Evolutionary conservation across 2,888 invertebrate genomes (phyloP).

Genomic region (Xylota segnis): DNA sequence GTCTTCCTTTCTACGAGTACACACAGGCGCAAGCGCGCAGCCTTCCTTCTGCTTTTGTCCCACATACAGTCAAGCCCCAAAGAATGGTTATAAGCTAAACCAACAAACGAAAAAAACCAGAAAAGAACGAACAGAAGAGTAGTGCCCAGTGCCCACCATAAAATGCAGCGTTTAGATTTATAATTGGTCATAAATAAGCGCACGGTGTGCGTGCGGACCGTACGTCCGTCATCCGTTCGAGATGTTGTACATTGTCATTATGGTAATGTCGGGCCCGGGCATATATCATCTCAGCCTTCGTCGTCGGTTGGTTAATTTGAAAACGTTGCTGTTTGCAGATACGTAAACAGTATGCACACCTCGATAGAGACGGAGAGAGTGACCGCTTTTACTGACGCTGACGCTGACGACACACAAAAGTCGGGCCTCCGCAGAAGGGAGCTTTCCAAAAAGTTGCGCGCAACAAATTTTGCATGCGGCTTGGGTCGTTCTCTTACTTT

Average conservation of each 20-base stretch:
- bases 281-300: conserved; percentile 76
- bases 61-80: conserved; percentile 12
- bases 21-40: conserved; percentile 21
- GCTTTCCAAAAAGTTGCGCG: conserved; percentile 37
- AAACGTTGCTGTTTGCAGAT: conserved; percentile 74
- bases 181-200: conserved; percentile 77
- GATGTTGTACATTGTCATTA: conserved; percentile 77
- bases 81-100: conserved; percentile 22
- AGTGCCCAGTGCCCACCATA: conserved; percentile 71
- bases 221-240: conserved; percentile 77
- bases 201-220: conserved; percentile 76
- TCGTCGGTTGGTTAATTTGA: conserved; percentile 76
- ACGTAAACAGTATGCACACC: conserved; percentile 66
- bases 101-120: conserved; percentile 13
- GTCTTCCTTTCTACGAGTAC: conserved; percentile 49
- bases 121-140: conserved; percentile 45
- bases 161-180: conserved; percentile 77
- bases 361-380: conserved; percentile 47
- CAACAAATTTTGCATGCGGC: conserved; percentile 63
- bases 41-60: conserved; percentile 60
- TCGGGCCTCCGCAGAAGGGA: conserved; percentile 32
- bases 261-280: conserved; percentile 74
- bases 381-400: conserved; percentile 57
- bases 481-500: conserved; percentile 34
- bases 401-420: conserved; percentile 35